Conservation (phyloP, 2,113 vertebrate species). For the Montifringilla adamsi region DNA sequence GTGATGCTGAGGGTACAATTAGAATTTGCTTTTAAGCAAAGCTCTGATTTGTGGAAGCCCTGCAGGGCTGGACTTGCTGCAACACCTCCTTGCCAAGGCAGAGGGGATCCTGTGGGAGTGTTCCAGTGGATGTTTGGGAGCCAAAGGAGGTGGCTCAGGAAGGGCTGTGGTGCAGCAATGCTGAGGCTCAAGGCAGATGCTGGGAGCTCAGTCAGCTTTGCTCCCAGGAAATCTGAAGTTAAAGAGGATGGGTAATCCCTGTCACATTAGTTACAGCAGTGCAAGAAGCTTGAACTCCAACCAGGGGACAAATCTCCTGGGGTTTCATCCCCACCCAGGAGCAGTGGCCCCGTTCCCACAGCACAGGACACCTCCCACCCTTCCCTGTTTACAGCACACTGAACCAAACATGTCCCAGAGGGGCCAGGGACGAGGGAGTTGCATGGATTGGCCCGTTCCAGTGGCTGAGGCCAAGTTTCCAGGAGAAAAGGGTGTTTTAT, state of each 20-base stretch:
- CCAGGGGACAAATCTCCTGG: not conserved
- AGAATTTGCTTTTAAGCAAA: not conserved
- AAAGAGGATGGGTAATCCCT: fast-evolving
- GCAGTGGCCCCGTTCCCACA: not conserved
- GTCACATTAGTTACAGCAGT: not conserved
- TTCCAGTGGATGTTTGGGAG: not conserved
- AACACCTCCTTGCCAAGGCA: fast-evolving
- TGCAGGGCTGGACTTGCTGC: not conserved
- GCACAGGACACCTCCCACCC: not conserved
- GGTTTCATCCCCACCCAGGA: slow-evolving; percentile 26
- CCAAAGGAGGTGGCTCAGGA: not conserved
- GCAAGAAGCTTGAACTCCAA: not conserved
- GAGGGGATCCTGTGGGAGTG: fast-evolving
- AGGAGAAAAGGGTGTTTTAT: slow-evolving; percentile 33
- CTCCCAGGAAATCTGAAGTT: not conserved
- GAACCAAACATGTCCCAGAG: slow-evolving; percentile 1
- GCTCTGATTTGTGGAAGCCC: not conserved
- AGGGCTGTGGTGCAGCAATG: fast-evolving
- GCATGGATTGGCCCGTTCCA: not conserved
- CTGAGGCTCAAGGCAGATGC: not conserved
- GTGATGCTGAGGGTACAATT: not conserved
- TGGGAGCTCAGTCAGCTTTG: not conserved
- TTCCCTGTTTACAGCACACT: slow-evolving; percentile 14
- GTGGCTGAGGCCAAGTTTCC: slow-evolving; percentile 61
- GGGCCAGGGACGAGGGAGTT: slow-evolving; percentile 12